Conservation (phyloP, 1,140 invertebrate genomes). For the Lysiphlebus fabarum region DNA sequence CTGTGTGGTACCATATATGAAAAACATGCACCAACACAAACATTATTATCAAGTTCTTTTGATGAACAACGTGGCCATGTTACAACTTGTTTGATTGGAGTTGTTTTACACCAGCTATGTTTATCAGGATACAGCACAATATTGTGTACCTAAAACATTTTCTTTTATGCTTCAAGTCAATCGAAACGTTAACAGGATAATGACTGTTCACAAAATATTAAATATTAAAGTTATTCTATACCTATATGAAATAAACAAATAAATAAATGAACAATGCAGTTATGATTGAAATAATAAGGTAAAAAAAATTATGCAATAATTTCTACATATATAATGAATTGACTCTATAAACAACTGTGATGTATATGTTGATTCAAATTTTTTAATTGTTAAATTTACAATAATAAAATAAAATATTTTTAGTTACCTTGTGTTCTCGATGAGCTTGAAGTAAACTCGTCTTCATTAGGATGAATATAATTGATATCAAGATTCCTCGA, state of each 20-base stretch:
- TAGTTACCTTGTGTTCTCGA: slow-evolving; percentile 49
- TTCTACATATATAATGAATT: no score
- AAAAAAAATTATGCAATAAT: no score
- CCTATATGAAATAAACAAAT: no score
- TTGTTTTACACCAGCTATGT: slow-evolving; percentile 69
- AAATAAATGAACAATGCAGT: no score
- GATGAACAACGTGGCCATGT: slow-evolving; percentile 61
- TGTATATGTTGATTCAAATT: no score
- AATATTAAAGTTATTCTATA: no score
- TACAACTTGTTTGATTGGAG: slow-evolving; percentile 65
- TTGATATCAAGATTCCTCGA: slow-evolving; percentile 28
- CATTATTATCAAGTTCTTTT: slow-evolving; percentile 66
- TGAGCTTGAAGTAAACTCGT: slow-evolving; percentile 41
- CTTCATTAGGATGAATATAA: slow-evolving; percentile 28
- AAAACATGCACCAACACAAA: slow-evolving; percentile 68
- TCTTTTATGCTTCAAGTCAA: no score
- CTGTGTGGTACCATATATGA: slow-evolving; percentile 68
- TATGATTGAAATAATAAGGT: no score
- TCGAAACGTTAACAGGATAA: no score
- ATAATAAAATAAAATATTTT: slow-evolving; percentile 8
- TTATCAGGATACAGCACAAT: slow-evolving; percentile 67
- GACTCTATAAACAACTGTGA: no score
- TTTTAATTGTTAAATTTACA: no score
- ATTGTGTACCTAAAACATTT: slow-evolving; percentile 61
- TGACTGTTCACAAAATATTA: neutral